Evolutionary conservation across 2,888 invertebrate species (phyloP).

Genomic region (Oligia fasciuncula): DNA sequence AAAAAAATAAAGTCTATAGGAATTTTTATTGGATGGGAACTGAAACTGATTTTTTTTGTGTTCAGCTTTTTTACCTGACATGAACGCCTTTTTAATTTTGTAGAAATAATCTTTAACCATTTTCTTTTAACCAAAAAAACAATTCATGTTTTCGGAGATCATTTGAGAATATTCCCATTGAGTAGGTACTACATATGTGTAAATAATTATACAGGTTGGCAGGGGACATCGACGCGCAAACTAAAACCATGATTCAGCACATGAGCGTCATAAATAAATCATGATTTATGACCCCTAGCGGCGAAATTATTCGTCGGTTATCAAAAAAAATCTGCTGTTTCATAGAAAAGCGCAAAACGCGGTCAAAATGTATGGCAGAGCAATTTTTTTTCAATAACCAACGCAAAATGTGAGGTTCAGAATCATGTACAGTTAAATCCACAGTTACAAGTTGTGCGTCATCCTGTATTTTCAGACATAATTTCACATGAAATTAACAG

Average conservation of each 20-base stretch:
- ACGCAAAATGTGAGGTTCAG: too few species aligned
- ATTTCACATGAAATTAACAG: conserved; percentile 37
- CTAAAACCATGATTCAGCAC: neutral
- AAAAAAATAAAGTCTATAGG: neutral
- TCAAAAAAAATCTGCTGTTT: neutral
- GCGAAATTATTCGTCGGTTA: too few species aligned
- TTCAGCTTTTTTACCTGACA: too few species aligned
- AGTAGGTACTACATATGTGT: neutral
- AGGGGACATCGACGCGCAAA: neutral
- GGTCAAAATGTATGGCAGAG: neutral
- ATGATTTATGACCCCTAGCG: too few species aligned
- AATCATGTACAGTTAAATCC: too few species aligned
- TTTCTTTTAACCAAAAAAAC: neutral
- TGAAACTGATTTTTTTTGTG: neutral
- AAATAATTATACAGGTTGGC: neutral
- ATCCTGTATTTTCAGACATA: neutral
- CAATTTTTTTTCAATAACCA: neutral
- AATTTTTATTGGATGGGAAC: neutral
- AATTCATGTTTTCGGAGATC: neutral
- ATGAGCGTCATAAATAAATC: too few species aligned
- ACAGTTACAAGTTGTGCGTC: too few species aligned
- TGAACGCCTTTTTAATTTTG: neutral
- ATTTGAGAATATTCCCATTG: neutral
- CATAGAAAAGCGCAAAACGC: neutral
- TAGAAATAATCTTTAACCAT: neutral